A percentile compares a stretch with the other conserved stretches of the same genome.
These are phyloP conservation scores for Tiliacea aurago DNA, from an alignment of 2,888 invertebrate genomes.

Conservation along the genomic window DNA sequence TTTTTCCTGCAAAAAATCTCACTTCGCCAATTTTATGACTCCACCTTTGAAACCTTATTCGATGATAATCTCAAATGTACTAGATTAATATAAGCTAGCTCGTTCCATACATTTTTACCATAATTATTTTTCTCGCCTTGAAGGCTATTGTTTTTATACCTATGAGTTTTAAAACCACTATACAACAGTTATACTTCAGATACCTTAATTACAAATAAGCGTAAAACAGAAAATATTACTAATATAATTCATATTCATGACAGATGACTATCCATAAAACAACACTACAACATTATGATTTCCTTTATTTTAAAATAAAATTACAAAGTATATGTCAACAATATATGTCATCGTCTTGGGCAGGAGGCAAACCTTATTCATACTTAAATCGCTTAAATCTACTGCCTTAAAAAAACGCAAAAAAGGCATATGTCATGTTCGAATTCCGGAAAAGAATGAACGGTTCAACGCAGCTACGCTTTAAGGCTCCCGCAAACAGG, in stretches of 20 bases:
- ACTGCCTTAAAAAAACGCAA: neutral
- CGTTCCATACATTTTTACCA: neutral
- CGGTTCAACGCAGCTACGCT: neutral
- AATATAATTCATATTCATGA: conserved; percentile 3
- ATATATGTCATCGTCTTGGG: conserved; percentile 28
- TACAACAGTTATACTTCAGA: neutral
- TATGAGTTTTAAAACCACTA: neutral
- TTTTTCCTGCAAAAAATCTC: conserved; percentile 36
- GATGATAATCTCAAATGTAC: neutral
- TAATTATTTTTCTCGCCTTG: neutral
- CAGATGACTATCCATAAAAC: conserved; percentile 37
- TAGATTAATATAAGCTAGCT: neutral
- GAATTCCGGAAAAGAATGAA: neutral
- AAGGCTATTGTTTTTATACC: neutral
- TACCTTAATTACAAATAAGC: conserved; percentile 1
- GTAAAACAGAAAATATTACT: neutral
- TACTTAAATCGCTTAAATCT: conserved; percentile 6
- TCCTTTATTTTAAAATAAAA: conserved; percentile 55
- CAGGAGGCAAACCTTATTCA: conserved; percentile 10
- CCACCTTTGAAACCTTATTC: neutral
- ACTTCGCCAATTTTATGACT: neutral
- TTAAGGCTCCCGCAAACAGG: neutral
- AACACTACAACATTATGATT: conserved; percentile 40
- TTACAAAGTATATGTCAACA: conserved; percentile 50
- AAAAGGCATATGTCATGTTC: too few relatives aligned